Conservation (phyloP, 1,140 invertebrate genomes). For the Drosophila repletoides region DNA sequence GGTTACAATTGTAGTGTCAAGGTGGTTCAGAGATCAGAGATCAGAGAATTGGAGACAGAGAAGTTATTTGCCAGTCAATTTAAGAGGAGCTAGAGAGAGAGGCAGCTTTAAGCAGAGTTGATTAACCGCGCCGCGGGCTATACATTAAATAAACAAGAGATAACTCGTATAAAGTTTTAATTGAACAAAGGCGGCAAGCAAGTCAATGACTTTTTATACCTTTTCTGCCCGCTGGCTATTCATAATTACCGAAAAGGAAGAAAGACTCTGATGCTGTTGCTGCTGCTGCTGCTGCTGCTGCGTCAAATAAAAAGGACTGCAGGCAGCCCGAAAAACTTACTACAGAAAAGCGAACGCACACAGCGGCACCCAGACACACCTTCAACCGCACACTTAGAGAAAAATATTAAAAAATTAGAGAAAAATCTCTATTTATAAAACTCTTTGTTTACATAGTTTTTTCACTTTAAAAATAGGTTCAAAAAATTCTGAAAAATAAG, state of each 20-base stretch:
- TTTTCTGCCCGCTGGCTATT: constrained; percentile 69
- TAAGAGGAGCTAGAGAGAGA: constrained; percentile 6
- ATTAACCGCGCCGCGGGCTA: constrained; percentile 48
- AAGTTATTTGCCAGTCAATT: constrained; percentile 10
- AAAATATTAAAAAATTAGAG: too few species aligned
- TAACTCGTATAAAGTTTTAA: constrained; percentile 65
- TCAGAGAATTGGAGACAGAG: neutral
- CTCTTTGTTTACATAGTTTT: too few species aligned
- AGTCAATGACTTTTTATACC: constrained; percentile 71
- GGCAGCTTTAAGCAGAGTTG: constrained; percentile 33
- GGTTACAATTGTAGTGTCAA: constrained; percentile 13
- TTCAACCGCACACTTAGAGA: too few species aligned
- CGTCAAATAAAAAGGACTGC: constrained; percentile 44
- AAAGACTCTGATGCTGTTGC: constrained; percentile 28
- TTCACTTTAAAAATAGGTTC: too few species aligned
- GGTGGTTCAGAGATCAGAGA: neutral
- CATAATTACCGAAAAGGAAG: constrained; percentile 68
- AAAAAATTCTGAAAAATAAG: too few species aligned
- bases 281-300: constrained; percentile 20
- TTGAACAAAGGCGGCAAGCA: constrained; percentile 52
- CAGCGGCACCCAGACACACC: constrained; percentile 2
- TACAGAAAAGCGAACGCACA: neutral
- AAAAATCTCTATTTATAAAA: too few species aligned
- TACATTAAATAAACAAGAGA: constrained; percentile 62
- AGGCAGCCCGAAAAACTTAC: constrained; percentile 17